These are phyloP conservation scores for Andricus curvator DNA, from an alignment of 2,888 invertebrate species.

Conservation along the genomic window DNA sequence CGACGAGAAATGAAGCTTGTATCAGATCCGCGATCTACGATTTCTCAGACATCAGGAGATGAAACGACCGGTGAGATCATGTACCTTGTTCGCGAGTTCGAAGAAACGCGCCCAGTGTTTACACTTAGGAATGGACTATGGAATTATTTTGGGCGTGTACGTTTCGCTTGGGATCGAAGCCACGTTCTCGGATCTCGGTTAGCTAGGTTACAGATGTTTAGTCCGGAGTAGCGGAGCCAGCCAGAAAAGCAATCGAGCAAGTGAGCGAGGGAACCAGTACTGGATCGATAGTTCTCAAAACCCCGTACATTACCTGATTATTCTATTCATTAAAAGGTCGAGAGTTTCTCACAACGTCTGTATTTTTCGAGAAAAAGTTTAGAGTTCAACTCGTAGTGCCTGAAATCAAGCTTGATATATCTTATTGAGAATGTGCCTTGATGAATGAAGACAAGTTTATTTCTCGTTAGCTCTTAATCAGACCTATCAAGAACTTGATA, in stretches of 20 bases:
- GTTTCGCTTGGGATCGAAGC: conserved; percentile 50
- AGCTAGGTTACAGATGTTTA: conserved; percentile 59
- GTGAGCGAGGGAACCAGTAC: conserved; percentile 1
- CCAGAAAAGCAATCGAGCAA: conserved; percentile 45
- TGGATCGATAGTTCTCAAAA: conserved; percentile 31
- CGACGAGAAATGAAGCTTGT: not conserved
- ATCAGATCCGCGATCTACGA: not conserved
- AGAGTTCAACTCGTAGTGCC: not conserved
- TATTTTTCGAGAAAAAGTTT: not conserved
- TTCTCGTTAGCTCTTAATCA: conserved; percentile 25
- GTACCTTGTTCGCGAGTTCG: conserved; percentile 20
- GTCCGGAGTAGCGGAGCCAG: conserved; percentile 52
- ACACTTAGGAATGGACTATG: conserved; percentile 25
- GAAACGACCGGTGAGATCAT: conserved; percentile 8
- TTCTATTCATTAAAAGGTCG: conserved; percentile 41
- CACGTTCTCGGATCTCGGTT: conserved; percentile 56
- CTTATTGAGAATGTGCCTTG: not conserved
- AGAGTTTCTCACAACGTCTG: conserved; percentile 26
- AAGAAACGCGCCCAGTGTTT: conserved; percentile 19
- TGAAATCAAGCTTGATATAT: not conserved
- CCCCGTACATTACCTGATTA: conserved; percentile 49
- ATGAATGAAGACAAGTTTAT: conserved; percentile 37
- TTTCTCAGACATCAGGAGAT: not conserved
- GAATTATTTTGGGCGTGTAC: conserved; percentile 48
- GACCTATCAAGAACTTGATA: conserved; percentile 25